A percentile compares a stretch with the other conserved stretches of the same genome.
Conservation (phyloP, 2,113 vertebrate species). For the Notarius lentiginosus region DNA sequence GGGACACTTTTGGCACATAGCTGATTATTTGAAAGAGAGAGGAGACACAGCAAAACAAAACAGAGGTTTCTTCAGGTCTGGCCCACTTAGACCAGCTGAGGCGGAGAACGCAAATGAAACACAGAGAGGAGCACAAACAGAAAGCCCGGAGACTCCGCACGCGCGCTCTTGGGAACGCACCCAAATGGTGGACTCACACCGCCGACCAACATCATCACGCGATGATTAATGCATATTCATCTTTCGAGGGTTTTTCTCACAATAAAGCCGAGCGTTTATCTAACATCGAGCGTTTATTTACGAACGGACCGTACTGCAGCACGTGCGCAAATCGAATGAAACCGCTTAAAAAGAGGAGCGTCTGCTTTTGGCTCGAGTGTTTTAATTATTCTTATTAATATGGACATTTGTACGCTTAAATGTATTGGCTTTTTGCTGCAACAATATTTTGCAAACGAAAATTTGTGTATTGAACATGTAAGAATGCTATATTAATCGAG, state of each 20-base stretch:
- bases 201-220: slow-evolving; percentile 43
- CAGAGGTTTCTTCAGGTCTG: slow-evolving; percentile 75
- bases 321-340: slow-evolving; percentile 51
- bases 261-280: slow-evolving; percentile 11
- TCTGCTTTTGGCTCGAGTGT: slow-evolving; percentile 28
- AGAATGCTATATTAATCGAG: neutral
- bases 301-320: slow-evolving; percentile 19
- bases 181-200: slow-evolving; percentile 70
- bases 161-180: slow-evolving; percentile 73
- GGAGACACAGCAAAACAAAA: slow-evolving; percentile 68
- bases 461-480: neutral
- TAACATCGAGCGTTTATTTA: slow-evolving; percentile 26
- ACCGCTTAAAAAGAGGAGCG: slow-evolving; percentile 26
- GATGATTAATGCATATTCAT: slow-evolving; percentile 57
- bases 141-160: slow-evolving; percentile 56
- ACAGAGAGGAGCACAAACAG: slow-evolving; percentile 67
- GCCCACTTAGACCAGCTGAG: slow-evolving; percentile 72
- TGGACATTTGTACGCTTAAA: slow-evolving; percentile 1
- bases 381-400: slow-evolving; percentile 31
- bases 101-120: slow-evolving; percentile 66
- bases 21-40: slow-evolving; percentile 74
- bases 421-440: neutral
- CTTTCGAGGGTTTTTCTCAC: slow-evolving; percentile 30
- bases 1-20: slow-evolving; percentile 70
- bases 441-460: slow-evolving; percentile 21